A percentile compares a stretch with the other conserved stretches of the same genome.
These are phyloP conservation scores for Aegypius monachus DNA, from an alignment of 2,113 vertebrate species.

Conservation along the genomic window DNA sequence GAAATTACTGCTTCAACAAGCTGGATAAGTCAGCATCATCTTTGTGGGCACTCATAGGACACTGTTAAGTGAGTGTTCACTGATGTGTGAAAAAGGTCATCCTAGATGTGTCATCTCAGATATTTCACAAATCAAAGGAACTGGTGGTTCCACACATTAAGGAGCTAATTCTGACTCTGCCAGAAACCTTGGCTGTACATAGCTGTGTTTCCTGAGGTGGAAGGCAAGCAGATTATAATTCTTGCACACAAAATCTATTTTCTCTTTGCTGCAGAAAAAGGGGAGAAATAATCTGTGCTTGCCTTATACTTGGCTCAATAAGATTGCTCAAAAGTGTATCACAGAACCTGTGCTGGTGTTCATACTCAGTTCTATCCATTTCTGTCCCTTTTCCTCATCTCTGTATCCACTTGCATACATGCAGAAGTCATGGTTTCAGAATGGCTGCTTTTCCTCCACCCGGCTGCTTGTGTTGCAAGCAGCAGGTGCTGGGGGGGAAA, in stretches of 20 bases:
- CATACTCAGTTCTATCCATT: not conserved
- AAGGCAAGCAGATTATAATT: not conserved
- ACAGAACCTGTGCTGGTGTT: not conserved
- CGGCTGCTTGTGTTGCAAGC: rapidly evolving
- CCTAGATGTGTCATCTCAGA: not conserved
- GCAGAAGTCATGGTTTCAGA: not conserved
- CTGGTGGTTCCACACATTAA: not conserved
- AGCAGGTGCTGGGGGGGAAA: not conserved
- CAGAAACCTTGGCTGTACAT: not conserved
- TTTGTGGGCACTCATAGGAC: not conserved
- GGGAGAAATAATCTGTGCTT: not conserved
- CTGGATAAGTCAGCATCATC: not conserved
- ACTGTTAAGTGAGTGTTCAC: not conserved
- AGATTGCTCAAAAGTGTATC: not conserved
- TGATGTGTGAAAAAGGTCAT: not conserved
- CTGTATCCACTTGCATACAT: not conserved
- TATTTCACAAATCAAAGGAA: not conserved
- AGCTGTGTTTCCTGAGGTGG: not conserved
- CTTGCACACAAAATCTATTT: not conserved
- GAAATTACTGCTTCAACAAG: not conserved
- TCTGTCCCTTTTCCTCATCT: not conserved
- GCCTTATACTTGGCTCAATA: not conserved
- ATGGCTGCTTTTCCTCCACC: not conserved
- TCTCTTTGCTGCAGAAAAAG: not conserved
- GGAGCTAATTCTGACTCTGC: not conserved